Conservation (phyloP, 2,888 invertebrate species). For the Metellina segmentata region DNA sequence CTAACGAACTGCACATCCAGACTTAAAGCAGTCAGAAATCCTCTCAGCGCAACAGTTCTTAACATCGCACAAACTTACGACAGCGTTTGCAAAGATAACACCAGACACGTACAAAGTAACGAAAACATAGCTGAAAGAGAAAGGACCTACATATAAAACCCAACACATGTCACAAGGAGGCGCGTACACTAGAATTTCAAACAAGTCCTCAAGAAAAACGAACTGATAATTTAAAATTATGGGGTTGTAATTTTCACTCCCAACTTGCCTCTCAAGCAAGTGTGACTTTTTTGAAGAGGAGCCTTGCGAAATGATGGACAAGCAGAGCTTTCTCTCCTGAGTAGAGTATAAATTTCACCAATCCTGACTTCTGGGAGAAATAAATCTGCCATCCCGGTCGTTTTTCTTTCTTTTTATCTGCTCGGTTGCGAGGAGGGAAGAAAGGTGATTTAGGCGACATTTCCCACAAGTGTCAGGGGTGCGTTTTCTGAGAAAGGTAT, state of each 20-base stretch:
- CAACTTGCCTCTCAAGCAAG: background rate
- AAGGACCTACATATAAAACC: background rate
- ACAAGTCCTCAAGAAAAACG: background rate
- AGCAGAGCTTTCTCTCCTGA: too few relatives aligned
- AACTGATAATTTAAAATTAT: slow-evolving; percentile 24
- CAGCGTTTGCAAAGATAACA: background rate
- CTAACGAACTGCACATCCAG: background rate
- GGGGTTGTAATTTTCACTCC: background rate
- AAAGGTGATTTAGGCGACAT: slow-evolving; percentile 64
- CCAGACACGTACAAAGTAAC: background rate
- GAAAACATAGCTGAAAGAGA: background rate
- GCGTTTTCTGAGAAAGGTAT: slow-evolving; percentile 60
- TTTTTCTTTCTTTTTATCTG: background rate
- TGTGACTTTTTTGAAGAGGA: background rate
- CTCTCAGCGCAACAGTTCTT: background rate
- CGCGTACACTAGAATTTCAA: background rate
- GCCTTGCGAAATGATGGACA: too few relatives aligned
- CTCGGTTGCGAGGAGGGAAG: background rate
- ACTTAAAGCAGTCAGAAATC: background rate
- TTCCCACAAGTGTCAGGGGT: slow-evolving; percentile 66
- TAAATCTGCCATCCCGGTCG: slow-evolving; percentile 42
- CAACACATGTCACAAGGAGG: background rate
- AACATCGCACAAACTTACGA: background rate
- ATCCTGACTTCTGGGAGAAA: slow-evolving; percentile 34
- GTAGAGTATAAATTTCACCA: slow-evolving; percentile 61